Base-by-base conservation (phyloP, 2,888 invertebrate species). In the Brachylomia viminalis region DNA sequence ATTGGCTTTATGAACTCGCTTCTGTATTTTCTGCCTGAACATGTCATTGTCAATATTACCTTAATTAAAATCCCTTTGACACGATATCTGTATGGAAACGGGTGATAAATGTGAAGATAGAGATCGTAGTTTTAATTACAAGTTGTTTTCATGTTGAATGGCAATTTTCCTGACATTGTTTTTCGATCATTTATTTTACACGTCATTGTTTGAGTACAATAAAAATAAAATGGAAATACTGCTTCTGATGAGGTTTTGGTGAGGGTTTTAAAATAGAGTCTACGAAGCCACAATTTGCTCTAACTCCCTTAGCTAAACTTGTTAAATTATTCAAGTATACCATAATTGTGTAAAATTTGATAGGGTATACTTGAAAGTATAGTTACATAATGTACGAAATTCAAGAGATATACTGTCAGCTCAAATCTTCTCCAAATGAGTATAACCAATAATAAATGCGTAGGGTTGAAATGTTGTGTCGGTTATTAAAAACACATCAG, bases 11-110 rank as follows among this genome's bases (percentile, higher is more conserved):
- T 69, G 67, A 30, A 20, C n/a, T 5, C 2, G 27, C 58, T 33
- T 10, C 23, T 33, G 65, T 77, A 72, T 80, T 79, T 75, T 75
- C 27, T 42, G 27, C 59, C 13, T 64, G 75, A 75, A 69, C 54
- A 59, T 66, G 45, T 72, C 23, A 74, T 70, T 75, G 67, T 75
- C 62, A 73, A 75, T 80, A 70, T 45, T 38, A 65, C 49, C 72
- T 73, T 82, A 17, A 76, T 82, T 86, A 75, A 76, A 82, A 76
- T 85, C 79, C 74, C 87, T 87, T 85, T 87, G 74, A 78, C 38
- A 49, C 56, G 59, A 33, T 23, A 56, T 75, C 23, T 38, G 56
- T 56, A 71, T 68, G 58, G 23, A 70, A 70, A 52, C 38, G 52
- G 59, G 20, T 66, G 58, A 56, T 45, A 20, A 17, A 65, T 65